phyloP scores from a whole-genome alignment of 1,140 invertebrate species.

The Cryptotermes secundus region DNA sequence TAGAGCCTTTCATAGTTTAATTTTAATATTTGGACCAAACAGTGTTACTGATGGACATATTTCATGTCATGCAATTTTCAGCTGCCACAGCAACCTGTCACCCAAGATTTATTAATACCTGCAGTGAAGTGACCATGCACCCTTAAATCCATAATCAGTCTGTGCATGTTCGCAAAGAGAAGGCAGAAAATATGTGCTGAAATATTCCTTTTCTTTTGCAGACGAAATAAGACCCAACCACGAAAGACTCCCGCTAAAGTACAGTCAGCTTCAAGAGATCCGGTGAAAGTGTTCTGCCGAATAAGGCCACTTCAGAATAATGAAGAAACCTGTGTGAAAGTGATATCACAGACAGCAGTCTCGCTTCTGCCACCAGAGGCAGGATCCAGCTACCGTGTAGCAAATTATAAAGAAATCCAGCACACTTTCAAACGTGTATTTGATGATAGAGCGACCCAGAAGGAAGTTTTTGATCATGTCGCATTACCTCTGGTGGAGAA shows the following conservation, averaged over 20 bases:
- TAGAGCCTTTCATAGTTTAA: too few species aligned
- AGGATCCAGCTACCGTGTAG: conserved; percentile 60
- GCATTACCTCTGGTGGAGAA: conserved; percentile 84
- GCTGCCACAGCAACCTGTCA: too few species aligned
- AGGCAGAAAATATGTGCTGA: too few species aligned
- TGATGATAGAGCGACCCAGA: conserved; percentile 71
- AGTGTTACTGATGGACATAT: too few species aligned
- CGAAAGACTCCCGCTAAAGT: conserved; percentile 29
- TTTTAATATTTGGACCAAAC: too few species aligned
- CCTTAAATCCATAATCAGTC: too few species aligned
- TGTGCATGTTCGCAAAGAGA: too few species aligned
- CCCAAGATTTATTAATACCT: too few species aligned
- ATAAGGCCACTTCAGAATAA: conserved; percentile 70
- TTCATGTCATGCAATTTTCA: too few species aligned
- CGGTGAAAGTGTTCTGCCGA: conserved; percentile 84
- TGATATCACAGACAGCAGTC: conserved; percentile 68
- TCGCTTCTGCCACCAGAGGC: conserved; percentile 66
- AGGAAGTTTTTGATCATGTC: conserved; percentile 82
- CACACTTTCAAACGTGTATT: conserved; percentile 86
- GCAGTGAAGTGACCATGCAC: too few species aligned
- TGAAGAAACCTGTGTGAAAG: conserved; percentile 69
- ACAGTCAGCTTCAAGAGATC: conserved; percentile 50
- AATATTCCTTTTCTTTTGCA: neutral
- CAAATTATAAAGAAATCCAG: conserved; percentile 65
- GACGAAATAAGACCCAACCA: neutral